Percentiles rank a stretch among this genome's conserved stretches.
phyloP scores from a whole-genome alignment of 2,797 vertebrate genomes.

The Notamacropus eugenii region DNA sequence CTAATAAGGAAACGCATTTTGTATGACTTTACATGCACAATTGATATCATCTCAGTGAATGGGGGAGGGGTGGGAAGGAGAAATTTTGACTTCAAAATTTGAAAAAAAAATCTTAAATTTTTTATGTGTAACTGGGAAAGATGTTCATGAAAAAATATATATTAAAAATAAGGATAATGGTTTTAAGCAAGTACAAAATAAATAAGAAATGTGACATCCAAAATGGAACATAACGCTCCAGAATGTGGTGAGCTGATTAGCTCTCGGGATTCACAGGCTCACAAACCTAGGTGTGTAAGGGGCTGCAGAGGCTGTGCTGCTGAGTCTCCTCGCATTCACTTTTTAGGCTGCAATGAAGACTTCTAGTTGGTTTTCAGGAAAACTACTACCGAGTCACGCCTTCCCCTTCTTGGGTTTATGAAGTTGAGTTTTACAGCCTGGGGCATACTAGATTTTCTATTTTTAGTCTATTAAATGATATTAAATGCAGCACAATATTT shows the following conservation, averaged over 20 bases:
- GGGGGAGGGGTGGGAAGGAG: too few species aligned
- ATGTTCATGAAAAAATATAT: not conserved
- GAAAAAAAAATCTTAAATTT: not conserved
- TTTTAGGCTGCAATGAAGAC: not conserved
- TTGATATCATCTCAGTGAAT: not conserved
- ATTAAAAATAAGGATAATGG: not conserved
- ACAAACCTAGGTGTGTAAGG: not conserved
- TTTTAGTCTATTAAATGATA: not conserved
- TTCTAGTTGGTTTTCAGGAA: not conserved
- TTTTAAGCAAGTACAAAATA: not conserved
- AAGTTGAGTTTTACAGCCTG: not conserved
- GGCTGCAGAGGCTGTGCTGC: not conserved
- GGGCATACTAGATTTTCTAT: not conserved
- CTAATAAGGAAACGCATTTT: not conserved
- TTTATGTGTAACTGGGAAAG: not conserved
- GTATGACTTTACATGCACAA: not conserved
- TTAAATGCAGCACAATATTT: not conserved
- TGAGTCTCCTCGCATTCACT: too few species aligned
- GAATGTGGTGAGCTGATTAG: not conserved
- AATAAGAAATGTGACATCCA: not conserved
- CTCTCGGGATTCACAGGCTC: not conserved
- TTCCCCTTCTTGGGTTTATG: not conserved
- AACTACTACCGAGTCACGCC: not conserved
- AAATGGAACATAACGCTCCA: not conserved
- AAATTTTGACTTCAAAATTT: not conserved